phyloP scores from a whole-genome alignment of 1,140 invertebrate species.

The Meloidogyne chitwoodi region DNA sequence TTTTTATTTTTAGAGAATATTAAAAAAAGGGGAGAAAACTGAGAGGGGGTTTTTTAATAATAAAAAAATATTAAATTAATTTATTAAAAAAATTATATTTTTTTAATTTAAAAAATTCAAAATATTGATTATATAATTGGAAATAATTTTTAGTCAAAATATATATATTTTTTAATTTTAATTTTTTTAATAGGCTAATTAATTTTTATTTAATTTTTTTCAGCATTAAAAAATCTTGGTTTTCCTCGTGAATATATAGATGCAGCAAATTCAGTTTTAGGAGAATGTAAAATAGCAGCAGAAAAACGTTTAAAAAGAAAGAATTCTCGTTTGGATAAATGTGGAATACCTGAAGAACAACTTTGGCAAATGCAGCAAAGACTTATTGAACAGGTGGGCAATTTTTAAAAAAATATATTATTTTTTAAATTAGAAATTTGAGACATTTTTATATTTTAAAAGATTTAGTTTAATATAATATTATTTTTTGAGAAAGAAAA shows the following conservation, averaged over 20 bases:
- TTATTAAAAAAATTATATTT: too few relatives aligned
- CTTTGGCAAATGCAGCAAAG: constrained; percentile 55
- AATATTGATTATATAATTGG: too few relatives aligned
- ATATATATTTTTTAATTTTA: too few relatives aligned
- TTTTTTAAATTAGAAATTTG: neutral
- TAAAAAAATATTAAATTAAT: neutral
- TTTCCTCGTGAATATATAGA: constrained; percentile 52
- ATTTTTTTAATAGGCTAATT: neutral
- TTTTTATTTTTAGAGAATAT: too few relatives aligned
- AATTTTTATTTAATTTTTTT: constrained; percentile 20
- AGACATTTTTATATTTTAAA: too few relatives aligned
- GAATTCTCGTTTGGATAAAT: constrained; percentile 60
- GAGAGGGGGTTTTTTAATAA: neutral
- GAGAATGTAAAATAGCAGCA: constrained; percentile 56
- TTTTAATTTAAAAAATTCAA: too few relatives aligned
- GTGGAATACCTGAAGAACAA: constrained; percentile 60
- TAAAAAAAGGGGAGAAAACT: neutral
- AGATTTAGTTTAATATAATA: too few relatives aligned
- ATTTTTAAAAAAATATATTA: neutral
- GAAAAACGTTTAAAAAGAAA: constrained; percentile 60
- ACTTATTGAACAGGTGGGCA: constrained; percentile 54
- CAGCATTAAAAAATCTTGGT: constrained; percentile 49
- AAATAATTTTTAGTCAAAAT: too few relatives aligned
- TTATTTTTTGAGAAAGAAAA: too few relatives aligned
- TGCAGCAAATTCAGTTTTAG: constrained; percentile 55